These are phyloP conservation scores for Lota lota DNA, from an alignment of 2,113 vertebrate species.

Conservation along the genomic window DNA sequence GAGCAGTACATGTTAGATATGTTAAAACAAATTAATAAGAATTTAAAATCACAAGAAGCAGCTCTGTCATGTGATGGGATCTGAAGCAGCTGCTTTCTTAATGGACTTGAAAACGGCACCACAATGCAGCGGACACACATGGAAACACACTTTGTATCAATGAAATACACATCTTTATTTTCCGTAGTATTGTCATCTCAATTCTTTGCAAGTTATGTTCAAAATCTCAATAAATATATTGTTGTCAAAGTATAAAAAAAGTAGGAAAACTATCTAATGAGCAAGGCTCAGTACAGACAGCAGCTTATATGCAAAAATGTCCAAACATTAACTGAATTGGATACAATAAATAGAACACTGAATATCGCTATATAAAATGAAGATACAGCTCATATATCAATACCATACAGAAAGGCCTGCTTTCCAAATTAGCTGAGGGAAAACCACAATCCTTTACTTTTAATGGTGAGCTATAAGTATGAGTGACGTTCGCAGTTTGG, in stretches of 20 bases:
- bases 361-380: neutral
- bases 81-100: too few species aligned
- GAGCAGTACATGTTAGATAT: too few species aligned
- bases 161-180: constrained; percentile 1
- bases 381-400: neutral
- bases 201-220: neutral
- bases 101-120: too few species aligned
- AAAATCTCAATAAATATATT: neutral
- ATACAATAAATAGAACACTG: constrained; percentile 1
- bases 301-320: neutral
- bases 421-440: neutral
- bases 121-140: too few species aligned
- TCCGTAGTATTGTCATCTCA: neutral
- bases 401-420: neutral
- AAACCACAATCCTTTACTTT: neutral
- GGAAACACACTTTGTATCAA: neutral
- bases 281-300: neutral
- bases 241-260: neutral
- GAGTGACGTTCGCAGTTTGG: neutral
- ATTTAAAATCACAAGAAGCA: too few species aligned
- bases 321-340: neutral
- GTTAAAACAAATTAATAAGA: too few species aligned
- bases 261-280: neutral
- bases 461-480: neutral
- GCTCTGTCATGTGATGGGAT: too few species aligned